Evolutionary conservation across 1,140 invertebrate species (phyloP).

Genomic region (Caenorhabditis latens): DNA sequence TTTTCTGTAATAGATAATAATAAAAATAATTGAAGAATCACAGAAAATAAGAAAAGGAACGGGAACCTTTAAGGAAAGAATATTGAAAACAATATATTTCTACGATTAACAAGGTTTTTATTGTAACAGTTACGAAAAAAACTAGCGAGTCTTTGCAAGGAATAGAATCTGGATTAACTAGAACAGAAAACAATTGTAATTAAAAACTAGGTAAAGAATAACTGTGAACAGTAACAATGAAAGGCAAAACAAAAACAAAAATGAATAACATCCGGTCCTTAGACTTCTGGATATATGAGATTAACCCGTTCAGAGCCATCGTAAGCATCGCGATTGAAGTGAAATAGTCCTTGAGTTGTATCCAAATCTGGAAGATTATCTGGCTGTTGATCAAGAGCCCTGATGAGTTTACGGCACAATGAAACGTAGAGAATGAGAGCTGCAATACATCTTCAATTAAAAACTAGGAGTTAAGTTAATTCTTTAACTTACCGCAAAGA

Average conservation of each 20-base stretch:
- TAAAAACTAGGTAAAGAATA: neutral
- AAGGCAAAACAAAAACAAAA: too few species aligned
- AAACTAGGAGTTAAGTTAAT: neutral
- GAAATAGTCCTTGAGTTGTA: slow-evolving; percentile 33
- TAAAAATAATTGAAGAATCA: too few species aligned
- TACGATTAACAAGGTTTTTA: too few species aligned
- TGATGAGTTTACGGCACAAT: neutral
- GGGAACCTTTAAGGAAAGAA: too few species aligned
- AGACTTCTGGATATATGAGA: slow-evolving; percentile 7
- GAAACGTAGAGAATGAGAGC: neutral
- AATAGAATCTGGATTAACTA: too few species aligned
- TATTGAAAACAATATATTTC: too few species aligned
- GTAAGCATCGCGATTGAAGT: slow-evolving; percentile 18
- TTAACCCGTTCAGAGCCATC: slow-evolving; percentile 6
- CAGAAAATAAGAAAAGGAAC: too few species aligned
- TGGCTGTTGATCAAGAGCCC: neutral
- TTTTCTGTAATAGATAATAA: too few species aligned
- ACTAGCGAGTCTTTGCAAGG: too few species aligned
- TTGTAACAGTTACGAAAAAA: too few species aligned
- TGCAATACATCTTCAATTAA: neutral
- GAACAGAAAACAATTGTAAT: neutral
- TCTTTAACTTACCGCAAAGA: too few species aligned
- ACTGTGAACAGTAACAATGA: neutral
- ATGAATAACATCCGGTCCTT: neutral
- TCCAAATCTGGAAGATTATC: neutral